Evolutionary conservation across 2,888 invertebrate genomes (phyloP).

Genomic region (Chrysotoxum bicinctum): DNA sequence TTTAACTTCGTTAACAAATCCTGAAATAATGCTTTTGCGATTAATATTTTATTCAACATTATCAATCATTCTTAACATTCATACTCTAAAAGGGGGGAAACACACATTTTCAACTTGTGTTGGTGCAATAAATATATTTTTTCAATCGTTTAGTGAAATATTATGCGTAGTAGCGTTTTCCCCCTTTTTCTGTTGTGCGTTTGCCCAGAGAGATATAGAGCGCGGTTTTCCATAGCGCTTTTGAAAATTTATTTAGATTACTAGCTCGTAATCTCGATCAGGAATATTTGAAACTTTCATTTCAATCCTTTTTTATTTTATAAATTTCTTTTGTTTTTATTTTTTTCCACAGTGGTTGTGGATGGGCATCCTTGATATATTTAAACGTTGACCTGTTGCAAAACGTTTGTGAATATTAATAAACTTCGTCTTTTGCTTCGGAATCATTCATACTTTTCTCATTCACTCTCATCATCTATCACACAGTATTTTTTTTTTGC

Average conservation of each 20-base stretch:
- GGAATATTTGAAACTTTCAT: constrained; percentile 30
- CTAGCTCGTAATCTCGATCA: constrained; percentile 26
- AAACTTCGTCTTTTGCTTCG: constrained; percentile 70
- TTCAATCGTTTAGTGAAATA: neutral
- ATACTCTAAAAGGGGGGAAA: constrained; percentile 68
- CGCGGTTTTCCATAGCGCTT: constrained; percentile 57
- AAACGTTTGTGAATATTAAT: constrained; percentile 73
- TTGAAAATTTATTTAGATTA: constrained; percentile 11
- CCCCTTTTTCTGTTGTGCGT: constrained; percentile 37
- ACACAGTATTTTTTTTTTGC: constrained; percentile 49
- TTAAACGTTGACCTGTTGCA: constrained; percentile 72
- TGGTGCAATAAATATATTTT: neutral
- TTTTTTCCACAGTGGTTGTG: constrained; percentile 60
- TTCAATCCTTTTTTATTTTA: constrained; percentile 10
- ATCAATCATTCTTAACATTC: constrained; percentile 76
- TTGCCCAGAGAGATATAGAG: constrained; percentile 52
- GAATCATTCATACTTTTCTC: constrained; percentile 66
- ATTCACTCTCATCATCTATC: constrained; percentile 65
- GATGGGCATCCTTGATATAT: constrained; percentile 64
- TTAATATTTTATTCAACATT: constrained; percentile 76
- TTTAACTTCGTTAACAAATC: constrained; percentile 74
- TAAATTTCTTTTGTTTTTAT: constrained; percentile 25
- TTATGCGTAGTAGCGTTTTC: constrained; percentile 32
- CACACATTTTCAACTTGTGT: neutral
- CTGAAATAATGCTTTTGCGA: constrained; percentile 78